phyloP scores from a whole-genome alignment of 1,140 invertebrate genomes.

The Chironomus tepperi region DNA sequence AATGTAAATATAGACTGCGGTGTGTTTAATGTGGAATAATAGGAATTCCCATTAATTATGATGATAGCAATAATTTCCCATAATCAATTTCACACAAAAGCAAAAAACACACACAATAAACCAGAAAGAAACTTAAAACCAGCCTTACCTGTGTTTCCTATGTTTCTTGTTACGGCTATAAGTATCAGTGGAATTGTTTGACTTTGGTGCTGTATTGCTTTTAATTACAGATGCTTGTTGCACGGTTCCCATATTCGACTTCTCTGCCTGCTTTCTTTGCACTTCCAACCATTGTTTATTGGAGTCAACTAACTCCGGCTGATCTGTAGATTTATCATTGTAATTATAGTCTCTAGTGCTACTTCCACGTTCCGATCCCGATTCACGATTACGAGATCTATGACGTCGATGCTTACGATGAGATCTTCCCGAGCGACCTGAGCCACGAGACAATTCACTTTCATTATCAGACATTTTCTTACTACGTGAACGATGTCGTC shows the following conservation, averaged over 20 bases:
- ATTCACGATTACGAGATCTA: constrained; percentile 52
- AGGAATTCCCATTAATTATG: background rate
- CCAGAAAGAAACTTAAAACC: constrained; percentile 31
- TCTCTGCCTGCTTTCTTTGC: constrained; percentile 59
- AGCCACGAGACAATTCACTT: constrained; percentile 75
- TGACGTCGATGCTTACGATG: constrained; percentile 53
- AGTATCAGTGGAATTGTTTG: constrained; percentile 24
- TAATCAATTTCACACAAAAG: background rate
- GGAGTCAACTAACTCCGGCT: constrained; percentile 67
- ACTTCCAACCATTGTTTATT: constrained; percentile 80
- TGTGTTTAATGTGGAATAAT: background rate
- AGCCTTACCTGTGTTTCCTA: constrained; percentile 57
- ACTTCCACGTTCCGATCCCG: constrained; percentile 48
- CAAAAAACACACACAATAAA: too few species aligned
- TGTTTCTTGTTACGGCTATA: constrained; percentile 31
- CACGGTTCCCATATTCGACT: constrained; percentile 44
- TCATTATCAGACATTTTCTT: constrained; percentile 76
- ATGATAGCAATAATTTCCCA: background rate
- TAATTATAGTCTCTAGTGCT: constrained; percentile 39
- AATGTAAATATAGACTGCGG: too few species aligned
- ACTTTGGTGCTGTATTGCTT: constrained; percentile 43
- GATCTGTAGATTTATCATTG: constrained; percentile 39
- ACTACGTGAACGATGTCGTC: constrained; percentile 66
- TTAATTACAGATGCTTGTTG: constrained; percentile 58
- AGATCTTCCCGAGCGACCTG: constrained; percentile 55